Evolutionary conservation across 2,797 vertebrate species (phyloP).

Genomic region (Craterocephalus amniculus): DNA sequence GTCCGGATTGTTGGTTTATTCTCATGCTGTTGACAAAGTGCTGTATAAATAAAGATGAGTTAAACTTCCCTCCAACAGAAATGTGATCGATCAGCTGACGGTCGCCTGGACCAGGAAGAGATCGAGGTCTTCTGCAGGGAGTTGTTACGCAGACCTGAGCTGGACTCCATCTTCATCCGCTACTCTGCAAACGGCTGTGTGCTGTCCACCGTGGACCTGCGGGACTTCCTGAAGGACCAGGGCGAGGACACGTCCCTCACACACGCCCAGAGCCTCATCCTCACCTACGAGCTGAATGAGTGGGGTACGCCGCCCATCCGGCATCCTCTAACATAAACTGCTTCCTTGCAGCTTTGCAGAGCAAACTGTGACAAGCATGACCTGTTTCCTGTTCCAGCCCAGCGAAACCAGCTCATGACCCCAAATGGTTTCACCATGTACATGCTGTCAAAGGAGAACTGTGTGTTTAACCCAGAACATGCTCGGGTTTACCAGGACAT

Average conservation of each 20-base stretch:
- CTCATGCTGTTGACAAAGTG: too few species aligned
- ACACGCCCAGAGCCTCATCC: constrained; percentile 86
- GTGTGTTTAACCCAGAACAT: constrained; percentile 86
- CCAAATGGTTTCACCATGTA: constrained; percentile 96
- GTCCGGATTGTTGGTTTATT: too few species aligned
- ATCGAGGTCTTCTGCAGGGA: constrained; percentile 92
- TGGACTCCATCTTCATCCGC: constrained; percentile 87
- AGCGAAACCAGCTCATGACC: constrained; percentile 89
- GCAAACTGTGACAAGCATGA: background rate
- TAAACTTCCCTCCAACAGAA: constrained; percentile 85
- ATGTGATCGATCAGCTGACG: constrained; percentile 89
- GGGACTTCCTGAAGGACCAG: constrained; percentile 90
- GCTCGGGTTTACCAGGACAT: constrained; percentile 90
- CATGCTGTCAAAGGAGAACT: constrained; percentile 91
- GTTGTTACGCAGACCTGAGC: constrained; percentile 89
- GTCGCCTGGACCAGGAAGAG: constrained; percentile 89
- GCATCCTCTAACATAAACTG: background rate
- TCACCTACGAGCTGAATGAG: constrained; percentile 89
- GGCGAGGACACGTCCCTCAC: constrained; percentile 85
- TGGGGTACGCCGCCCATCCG: constrained; percentile 86
- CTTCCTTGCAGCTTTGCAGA: background rate
- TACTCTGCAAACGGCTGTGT: constrained; percentile 88
- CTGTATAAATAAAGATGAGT: too few species aligned
- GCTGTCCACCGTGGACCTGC: constrained; percentile 88
- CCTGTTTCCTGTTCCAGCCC: constrained; percentile 68